Conservation (phyloP, 2,113 vertebrate genomes). For the Crotalus horridus region DNA sequence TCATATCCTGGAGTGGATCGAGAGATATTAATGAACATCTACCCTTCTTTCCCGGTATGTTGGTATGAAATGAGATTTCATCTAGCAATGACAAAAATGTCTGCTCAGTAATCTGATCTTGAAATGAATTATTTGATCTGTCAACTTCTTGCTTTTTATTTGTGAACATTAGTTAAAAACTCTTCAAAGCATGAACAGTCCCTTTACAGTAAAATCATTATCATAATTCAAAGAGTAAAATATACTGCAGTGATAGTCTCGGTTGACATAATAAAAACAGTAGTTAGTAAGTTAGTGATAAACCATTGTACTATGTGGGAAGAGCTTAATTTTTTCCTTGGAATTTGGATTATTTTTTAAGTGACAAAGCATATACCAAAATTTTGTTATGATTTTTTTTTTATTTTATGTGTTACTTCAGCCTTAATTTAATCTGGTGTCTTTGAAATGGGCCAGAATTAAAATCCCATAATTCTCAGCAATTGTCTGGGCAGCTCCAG, state of each 20-base stretch:
- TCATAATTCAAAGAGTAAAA: background rate
- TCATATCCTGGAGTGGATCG: constrained; percentile 64
- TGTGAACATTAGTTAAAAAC: background rate
- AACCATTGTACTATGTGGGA: background rate
- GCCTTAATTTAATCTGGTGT: background rate
- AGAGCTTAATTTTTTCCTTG: background rate
- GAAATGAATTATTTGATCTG: background rate
- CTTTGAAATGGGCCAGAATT: background rate
- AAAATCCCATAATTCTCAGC: background rate
- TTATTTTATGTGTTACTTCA: background rate
- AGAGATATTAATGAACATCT: constrained; percentile 75
- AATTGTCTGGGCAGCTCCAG: background rate
- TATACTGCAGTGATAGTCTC: background rate
- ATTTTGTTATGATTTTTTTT: background rate
- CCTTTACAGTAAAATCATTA: background rate
- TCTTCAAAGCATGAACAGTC: background rate
- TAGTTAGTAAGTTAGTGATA: background rate
- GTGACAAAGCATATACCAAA: background rate
- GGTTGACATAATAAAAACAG: background rate
- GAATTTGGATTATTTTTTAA: background rate
- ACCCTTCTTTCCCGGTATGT: constrained; percentile 71
- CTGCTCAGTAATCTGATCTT: background rate
- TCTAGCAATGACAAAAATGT: background rate
- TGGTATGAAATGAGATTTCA: background rate
- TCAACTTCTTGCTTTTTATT: background rate